phyloP scores from a whole-genome alignment of 2,113 vertebrate genomes.

The Setophaga kirtlandii region DNA sequence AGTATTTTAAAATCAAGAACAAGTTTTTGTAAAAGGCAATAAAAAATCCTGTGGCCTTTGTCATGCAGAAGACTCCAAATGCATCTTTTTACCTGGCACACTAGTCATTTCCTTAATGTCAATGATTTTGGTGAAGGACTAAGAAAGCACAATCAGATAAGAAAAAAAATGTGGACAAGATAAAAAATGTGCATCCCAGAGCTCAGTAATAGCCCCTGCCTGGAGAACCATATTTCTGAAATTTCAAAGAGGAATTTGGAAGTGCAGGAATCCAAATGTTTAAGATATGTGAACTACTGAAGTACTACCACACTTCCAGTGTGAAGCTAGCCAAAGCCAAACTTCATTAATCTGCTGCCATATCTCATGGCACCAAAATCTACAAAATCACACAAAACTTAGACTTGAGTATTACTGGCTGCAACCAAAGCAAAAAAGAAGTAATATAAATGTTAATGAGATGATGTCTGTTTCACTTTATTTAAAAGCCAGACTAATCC shows the following conservation, averaged over 20 bases:
- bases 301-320: neutral
- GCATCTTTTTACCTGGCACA: neutral
- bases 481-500: slow-evolving; percentile 68
- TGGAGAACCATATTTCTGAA: neutral
- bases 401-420: neutral
- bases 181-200: neutral
- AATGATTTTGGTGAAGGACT: neutral
- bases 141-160: neutral
- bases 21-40: neutral
- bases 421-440: slow-evolving; percentile 62
- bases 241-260: neutral
- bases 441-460: slow-evolving; percentile 83
- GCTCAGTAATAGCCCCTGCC: neutral
- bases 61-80: neutral
- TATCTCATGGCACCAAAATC: neutral
- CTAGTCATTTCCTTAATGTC: neutral
- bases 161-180: neutral
- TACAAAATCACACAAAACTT: neutral
- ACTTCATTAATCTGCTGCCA: neutral
- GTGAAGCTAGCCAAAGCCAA: neutral
- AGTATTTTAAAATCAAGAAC: neutral
- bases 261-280: neutral
- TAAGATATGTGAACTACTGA: neutral
- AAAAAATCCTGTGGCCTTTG: neutral
- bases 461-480: slow-evolving; percentile 64